phyloP scores from a whole-genome alignment of 2,113 vertebrate genomes.

The Phyllostomus discolor region DNA sequence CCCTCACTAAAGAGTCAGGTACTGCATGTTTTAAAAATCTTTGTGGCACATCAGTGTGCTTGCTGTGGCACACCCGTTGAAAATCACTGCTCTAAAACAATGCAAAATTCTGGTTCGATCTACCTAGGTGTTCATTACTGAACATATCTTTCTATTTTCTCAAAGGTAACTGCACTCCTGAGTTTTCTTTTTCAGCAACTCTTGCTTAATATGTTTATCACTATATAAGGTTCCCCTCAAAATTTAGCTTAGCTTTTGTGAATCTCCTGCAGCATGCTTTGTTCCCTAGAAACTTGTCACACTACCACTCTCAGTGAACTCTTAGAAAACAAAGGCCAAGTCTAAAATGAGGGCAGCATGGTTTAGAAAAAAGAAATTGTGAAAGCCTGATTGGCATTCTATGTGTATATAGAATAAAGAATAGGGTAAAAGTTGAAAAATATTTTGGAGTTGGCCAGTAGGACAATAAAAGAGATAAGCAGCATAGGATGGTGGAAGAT shows the following conservation, averaged over 20 bases:
- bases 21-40: not conserved
- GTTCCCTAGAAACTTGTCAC: too few species aligned
- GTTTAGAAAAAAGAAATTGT: not conserved
- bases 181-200: not conserved
- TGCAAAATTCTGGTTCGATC: not conserved
- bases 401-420: fast-evolving
- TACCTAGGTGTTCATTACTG: not conserved
- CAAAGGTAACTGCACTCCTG: not conserved
- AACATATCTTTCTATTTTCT: not conserved
- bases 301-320: not conserved
- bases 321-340: not conserved
- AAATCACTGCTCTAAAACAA: not conserved
- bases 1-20: not conserved
- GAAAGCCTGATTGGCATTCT: not conserved
- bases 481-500: not conserved
- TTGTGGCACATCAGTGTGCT: not conserved
- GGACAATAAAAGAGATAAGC: not conserved
- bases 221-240: not conserved
- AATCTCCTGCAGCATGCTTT: not conserved
- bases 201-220: not conserved
- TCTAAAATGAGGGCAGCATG: not conserved
- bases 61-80: not conserved
- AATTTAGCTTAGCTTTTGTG: not conserved
- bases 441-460: not conserved
- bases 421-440: not conserved